A percentile compares a stretch with the other conserved stretches of the same genome.
Evolutionary conservation across 2,888 invertebrate species (phyloP).

Genomic region (Chrysina gloriosa): DNA sequence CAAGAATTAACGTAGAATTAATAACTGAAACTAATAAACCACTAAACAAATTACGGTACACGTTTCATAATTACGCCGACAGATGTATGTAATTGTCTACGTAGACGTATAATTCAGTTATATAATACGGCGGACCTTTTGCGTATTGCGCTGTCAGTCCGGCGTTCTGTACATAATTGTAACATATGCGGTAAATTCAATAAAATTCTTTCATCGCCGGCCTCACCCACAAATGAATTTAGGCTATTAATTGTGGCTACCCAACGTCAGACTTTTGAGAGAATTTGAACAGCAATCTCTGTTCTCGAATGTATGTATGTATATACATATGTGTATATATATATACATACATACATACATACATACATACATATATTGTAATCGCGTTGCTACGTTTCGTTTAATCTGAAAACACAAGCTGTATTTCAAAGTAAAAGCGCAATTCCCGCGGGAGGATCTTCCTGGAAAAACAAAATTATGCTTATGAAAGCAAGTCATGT

Average conservation of each 20-base stretch:
- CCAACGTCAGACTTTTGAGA: slow-evolving; percentile 30
- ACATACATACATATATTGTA: background rate
- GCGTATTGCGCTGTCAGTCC: slow-evolving; percentile 29
- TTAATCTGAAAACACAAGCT: background rate
- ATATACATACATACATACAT: background rate
- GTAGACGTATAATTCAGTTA: slow-evolving; percentile 39
- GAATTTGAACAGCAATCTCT: slow-evolving; percentile 18
- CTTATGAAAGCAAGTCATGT: background rate
- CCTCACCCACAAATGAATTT: slow-evolving; percentile 31
- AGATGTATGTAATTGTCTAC: slow-evolving; percentile 40
- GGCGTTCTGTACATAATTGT: slow-evolving; percentile 31
- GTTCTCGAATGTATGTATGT: background rate
- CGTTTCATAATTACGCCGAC: slow-evolving; percentile 36
- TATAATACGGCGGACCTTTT: slow-evolving; percentile 26
- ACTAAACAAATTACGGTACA: slow-evolving; percentile 33
- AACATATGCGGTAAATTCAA: slow-evolving; percentile 39
- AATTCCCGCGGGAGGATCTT: background rate
- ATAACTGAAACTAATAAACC: slow-evolving; percentile 32
- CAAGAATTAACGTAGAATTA: slow-evolving; percentile 13
- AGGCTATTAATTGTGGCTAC: slow-evolving; percentile 34
- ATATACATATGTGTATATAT: background rate
- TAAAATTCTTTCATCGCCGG: slow-evolving; percentile 29
- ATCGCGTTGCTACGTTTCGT: background rate
- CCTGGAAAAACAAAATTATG: background rate
- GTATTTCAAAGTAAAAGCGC: background rate